A percentile compares a stretch with the other conserved stretches of the same genome.
These are phyloP conservation scores for Ditula angustiorana DNA, from an alignment of 2,888 invertebrate species.

Conservation along the genomic window DNA sequence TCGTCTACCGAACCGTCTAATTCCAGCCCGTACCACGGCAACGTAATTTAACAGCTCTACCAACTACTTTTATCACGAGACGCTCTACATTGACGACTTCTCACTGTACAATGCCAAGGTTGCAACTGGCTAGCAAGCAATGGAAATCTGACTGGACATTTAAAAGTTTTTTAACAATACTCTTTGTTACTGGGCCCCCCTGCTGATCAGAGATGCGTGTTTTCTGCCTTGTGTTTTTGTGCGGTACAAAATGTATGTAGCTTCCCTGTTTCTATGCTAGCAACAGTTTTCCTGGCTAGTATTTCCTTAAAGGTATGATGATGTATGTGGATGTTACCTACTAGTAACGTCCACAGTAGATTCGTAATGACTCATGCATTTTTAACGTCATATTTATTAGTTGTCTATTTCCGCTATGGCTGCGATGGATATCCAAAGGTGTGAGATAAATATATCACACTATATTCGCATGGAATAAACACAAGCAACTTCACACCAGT, in stretches of 20 bases:
- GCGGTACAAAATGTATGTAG: conserved; percentile 25
- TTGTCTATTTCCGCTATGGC: no score
- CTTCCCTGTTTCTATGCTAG: conserved; percentile 25
- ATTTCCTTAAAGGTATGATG: neutral
- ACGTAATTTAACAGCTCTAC: conserved; percentile 9
- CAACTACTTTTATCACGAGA: neutral
- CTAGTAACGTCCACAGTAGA: neutral
- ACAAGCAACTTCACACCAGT: neutral
- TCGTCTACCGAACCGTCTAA: conserved; percentile 41
- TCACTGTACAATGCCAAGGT: neutral
- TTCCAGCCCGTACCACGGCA: conserved; percentile 24
- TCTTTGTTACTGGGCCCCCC: conserved; percentile 7
- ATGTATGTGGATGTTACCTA: no score
- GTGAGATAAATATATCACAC: no score
- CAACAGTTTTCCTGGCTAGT: neutral
- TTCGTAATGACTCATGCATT: no score
- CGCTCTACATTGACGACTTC: conserved; percentile 20
- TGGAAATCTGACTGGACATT: conserved; percentile 6
- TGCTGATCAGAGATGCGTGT: conserved; percentile 17
- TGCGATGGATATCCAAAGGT: no score
- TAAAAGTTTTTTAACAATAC: neutral
- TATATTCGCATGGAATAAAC: neutral
- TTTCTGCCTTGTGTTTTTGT: conserved; percentile 29
- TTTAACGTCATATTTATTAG: no score
- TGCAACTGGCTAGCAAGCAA: neutral